Conservation (phyloP, 2,888 invertebrate species). For the Horisme vitalbata region DNA sequence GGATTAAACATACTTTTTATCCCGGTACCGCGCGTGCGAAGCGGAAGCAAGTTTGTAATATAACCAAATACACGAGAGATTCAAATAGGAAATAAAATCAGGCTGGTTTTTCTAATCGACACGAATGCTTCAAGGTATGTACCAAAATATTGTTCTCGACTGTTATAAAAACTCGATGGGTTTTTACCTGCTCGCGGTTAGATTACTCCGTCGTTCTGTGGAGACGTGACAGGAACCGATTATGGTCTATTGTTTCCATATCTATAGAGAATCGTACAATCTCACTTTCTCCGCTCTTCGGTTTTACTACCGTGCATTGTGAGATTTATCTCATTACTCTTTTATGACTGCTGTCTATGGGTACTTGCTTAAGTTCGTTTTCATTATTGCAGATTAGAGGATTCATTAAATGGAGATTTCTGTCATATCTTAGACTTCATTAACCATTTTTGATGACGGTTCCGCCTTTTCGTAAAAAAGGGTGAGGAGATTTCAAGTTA, state of each 20-base stretch:
- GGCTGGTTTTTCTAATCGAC: too few species aligned
- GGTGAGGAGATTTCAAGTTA: too few species aligned
- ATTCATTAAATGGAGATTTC: too few species aligned
- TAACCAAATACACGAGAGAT: too few species aligned
- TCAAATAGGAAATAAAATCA: too few species aligned
- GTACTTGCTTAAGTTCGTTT: background rate
- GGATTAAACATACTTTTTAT: too few species aligned
- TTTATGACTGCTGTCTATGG: background rate
- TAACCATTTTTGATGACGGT: too few species aligned
- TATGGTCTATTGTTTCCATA: conserved; percentile 62
- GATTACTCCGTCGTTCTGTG: conserved; percentile 39
- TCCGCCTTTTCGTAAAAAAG: too few species aligned
- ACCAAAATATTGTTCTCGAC: conserved; percentile 27
- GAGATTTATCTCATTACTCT: conserved; percentile 31
- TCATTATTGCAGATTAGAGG: background rate
- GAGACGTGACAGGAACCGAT: conserved; percentile 66
- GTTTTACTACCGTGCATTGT: conserved; percentile 38
- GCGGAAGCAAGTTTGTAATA: too few species aligned
- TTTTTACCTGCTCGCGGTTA: conserved; percentile 47
- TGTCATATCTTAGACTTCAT: too few species aligned
- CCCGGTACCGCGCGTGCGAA: too few species aligned
- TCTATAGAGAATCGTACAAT: conserved; percentile 44
- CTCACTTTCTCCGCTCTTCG: conserved; percentile 41
- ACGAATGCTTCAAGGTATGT: too few species aligned
- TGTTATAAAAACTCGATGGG: conserved; percentile 28